These are phyloP conservation scores for Tetraneura akinire DNA, from an alignment of 1,140 invertebrate genomes.

Conservation along the genomic window DNA sequence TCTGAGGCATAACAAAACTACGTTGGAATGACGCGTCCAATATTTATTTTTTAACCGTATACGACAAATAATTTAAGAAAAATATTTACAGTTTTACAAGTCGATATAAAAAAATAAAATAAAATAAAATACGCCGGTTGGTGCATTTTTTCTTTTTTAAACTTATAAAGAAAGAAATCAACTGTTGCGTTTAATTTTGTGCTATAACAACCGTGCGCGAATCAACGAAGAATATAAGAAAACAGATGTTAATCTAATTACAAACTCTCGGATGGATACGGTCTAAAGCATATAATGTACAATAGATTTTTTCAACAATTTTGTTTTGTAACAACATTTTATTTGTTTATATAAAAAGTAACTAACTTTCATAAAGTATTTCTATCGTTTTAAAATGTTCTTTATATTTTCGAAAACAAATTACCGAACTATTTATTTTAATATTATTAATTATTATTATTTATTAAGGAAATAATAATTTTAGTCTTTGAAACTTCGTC, in stretches of 20 bases:
- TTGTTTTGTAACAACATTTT: background rate
- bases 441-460: too few relatives aligned
- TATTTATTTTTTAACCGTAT: background rate
- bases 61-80: too few relatives aligned
- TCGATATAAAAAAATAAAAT: slow-evolving; percentile 3
- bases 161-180: background rate
- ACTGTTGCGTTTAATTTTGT: background rate
- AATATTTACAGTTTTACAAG: background rate
- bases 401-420: too few relatives aligned
- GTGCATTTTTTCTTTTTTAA: background rate
- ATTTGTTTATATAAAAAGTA: background rate
- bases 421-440: too few relatives aligned
- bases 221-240: slow-evolving; percentile 19
- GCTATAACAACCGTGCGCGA: background rate
- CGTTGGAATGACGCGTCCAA: background rate
- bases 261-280: slow-evolving; percentile 12
- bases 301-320: background rate
- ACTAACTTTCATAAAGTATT: too few relatives aligned
- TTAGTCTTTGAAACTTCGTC: too few relatives aligned
- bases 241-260: slow-evolving; percentile 11
- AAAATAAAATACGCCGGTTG: slow-evolving; percentile 3
- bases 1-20: too few relatives aligned
- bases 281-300: background rate
- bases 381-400: too few relatives aligned
- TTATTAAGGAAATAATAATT: too few relatives aligned